Percentiles rank a stretch among this genome's conserved stretches.
These are phyloP conservation scores for Notospermus geniculatus DNA, from an alignment of 1,140 invertebrate species.

Conservation along the genomic window DNA sequence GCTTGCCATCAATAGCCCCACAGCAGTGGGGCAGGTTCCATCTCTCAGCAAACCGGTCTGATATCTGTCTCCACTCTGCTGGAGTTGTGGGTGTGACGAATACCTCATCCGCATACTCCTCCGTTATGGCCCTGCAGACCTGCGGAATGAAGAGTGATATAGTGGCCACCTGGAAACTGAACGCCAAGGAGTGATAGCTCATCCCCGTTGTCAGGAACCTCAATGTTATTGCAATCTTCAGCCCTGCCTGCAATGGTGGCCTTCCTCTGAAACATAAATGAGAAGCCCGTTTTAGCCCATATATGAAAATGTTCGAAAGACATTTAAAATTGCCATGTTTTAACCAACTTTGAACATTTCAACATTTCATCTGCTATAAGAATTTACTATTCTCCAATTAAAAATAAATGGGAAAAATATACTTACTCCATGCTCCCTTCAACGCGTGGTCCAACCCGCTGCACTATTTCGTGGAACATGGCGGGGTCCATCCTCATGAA, in stretches of 20 bases:
- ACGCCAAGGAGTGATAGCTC: slow-evolving; percentile 15
- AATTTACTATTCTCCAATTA: too few relatives aligned
- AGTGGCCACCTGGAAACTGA: slow-evolving; percentile 15
- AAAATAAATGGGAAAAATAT: too few relatives aligned
- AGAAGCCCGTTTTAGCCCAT: too few relatives aligned
- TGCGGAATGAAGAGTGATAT: slow-evolving; percentile 16
- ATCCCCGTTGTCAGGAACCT: slow-evolving; percentile 19
- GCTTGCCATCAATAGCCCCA: slow-evolving; percentile 50
- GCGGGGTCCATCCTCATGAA: too few relatives aligned
- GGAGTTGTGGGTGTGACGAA: slow-evolving; percentile 9
- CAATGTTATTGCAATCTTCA: slow-evolving; percentile 20
- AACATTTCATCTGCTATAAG: too few relatives aligned
- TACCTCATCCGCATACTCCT: slow-evolving; percentile 15
- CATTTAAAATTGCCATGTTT: too few relatives aligned
- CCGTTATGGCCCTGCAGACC: slow-evolving; percentile 13
- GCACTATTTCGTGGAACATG: too few relatives aligned
- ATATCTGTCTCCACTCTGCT: slow-evolving; percentile 15
- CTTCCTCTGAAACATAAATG: not conserved
- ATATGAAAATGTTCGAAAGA: too few relatives aligned
- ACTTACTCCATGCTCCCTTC: too few relatives aligned
- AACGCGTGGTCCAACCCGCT: too few relatives aligned
- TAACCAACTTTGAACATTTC: too few relatives aligned
- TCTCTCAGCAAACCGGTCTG: slow-evolving; percentile 6
- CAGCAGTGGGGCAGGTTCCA: slow-evolving; percentile 16
- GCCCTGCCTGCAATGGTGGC: slow-evolving; percentile 8